Conservation (phyloP, 2,113 vertebrate species). For the Pelvicachromis taeniatus region DNA sequence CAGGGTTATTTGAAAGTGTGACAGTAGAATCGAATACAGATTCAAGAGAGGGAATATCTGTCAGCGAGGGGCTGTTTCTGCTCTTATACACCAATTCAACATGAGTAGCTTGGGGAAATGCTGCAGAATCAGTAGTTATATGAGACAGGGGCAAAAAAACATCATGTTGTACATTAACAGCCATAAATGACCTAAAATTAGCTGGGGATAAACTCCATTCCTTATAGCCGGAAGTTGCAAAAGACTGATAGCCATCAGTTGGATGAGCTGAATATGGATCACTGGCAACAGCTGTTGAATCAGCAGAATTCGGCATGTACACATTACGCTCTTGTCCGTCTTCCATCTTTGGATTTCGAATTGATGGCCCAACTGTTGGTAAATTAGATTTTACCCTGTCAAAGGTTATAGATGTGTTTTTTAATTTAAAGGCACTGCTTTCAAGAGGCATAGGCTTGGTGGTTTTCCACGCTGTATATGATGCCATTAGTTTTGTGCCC, state of each 20-base stretch:
- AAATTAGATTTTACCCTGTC: constrained; percentile 24
- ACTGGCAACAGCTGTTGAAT: neutral
- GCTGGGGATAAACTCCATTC: neutral
- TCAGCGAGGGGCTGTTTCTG: neutral
- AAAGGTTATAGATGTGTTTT: constrained; percentile 32
- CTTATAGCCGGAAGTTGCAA: neutral
- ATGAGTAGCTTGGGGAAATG: neutral
- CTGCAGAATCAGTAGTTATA: neutral
- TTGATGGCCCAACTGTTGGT: constrained; percentile 23
- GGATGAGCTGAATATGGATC: constrained; percentile 6
- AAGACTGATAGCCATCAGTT: neutral
- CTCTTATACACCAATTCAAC: neutral
- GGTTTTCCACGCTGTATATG: constrained; percentile 43
- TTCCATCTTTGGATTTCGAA: constrained; percentile 17
- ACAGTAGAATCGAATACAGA: neutral
- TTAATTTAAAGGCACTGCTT: constrained; percentile 30
- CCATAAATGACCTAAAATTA: constrained; percentile 13
- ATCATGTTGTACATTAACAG: neutral
- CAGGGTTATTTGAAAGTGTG: neutral
- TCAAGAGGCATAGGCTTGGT: constrained; percentile 31
- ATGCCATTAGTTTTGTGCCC: constrained; percentile 51
- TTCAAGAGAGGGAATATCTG: neutral
- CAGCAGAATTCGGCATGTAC: constrained; percentile 2
- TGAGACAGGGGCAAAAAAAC: neutral
- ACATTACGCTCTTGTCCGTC: constrained; percentile 11